Conservation (phyloP, 1,140 invertebrate genomes). For the Pseudachorutes palmiensis region DNA sequence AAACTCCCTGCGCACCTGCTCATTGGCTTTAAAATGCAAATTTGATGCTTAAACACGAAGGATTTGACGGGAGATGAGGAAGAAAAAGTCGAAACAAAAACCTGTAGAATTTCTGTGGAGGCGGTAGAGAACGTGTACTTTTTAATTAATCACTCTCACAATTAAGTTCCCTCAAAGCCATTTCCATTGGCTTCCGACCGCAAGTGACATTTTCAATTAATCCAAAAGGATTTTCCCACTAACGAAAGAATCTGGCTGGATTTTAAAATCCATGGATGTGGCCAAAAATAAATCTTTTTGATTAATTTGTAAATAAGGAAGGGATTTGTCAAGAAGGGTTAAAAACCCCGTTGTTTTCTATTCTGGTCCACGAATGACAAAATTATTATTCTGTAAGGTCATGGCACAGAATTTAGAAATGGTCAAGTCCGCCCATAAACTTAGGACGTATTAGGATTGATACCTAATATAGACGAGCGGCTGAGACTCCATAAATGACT, state of each 20-base stretch:
- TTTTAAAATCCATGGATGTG: too few relatives aligned
- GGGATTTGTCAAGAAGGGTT: too few relatives aligned
- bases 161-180: too few relatives aligned
- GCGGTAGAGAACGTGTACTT: neutral
- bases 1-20: neutral
- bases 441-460: constrained; percentile 34
- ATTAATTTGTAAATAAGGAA: too few relatives aligned
- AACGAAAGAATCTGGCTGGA: too few relatives aligned
- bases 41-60: neutral
- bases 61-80: neutral
- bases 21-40: neutral
- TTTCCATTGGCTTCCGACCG: too few relatives aligned
- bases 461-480: constrained; percentile 34
- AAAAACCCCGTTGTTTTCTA: too few relatives aligned
- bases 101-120: neutral
- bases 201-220: too few relatives aligned
- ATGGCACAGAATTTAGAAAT: constrained; percentile 27
- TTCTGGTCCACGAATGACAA: neutral
- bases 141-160: too few relatives aligned
- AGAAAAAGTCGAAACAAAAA: neutral
- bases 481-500: neutral
- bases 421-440: constrained; percentile 29
- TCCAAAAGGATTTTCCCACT: too few relatives aligned
- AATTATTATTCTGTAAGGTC: constrained; percentile 36
- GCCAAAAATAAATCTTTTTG: too few relatives aligned